phyloP scores from a whole-genome alignment of 2,888 invertebrate genomes.

The Malachius bipustulatus region DNA sequence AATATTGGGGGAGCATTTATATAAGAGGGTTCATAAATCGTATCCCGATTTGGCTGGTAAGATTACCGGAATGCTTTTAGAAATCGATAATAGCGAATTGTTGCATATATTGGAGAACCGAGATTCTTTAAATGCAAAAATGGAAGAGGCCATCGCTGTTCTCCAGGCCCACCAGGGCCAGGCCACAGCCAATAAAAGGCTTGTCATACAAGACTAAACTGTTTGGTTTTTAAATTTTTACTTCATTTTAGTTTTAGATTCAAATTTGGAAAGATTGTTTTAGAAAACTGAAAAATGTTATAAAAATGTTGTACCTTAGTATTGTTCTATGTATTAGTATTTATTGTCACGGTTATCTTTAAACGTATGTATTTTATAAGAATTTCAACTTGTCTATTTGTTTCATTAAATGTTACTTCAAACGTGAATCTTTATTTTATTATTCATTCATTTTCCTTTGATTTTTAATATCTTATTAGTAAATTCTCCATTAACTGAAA shows the following conservation, averaged over 20 bases:
- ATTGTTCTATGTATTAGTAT: no score
- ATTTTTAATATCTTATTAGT: no score
- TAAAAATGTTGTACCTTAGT: slow-evolving; percentile 1
- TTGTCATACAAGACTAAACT: slow-evolving; percentile 22
- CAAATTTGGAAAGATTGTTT: neutral
- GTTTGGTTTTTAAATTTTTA: neutral
- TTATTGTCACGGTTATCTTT: no score
- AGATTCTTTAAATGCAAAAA: slow-evolving; percentile 89
- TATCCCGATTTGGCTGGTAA: slow-evolving; percentile 90
- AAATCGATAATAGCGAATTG: slow-evolving; percentile 95
- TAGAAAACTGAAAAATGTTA: slow-evolving; percentile 1
- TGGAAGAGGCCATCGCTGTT: slow-evolving; percentile 96
- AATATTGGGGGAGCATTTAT: slow-evolving; percentile 94
- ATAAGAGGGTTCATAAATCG: slow-evolving; percentile 90
- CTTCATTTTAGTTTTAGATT: slow-evolving; percentile 2
- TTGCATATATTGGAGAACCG: slow-evolving; percentile 87
- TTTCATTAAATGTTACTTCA: no score
- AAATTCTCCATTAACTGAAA: no score
- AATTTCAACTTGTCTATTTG: no score
- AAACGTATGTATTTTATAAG: no score
- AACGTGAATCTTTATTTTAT: no score
- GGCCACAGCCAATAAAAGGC: slow-evolving; percentile 21
- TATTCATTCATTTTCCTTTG: no score
- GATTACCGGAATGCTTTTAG: slow-evolving; percentile 96
- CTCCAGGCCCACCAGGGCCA: slow-evolving; percentile 92